Evolutionary conservation across 2,797 vertebrate genomes (phyloP), one percentile per base, ranked within the genome.

Genomic region (Coranthus polyacanthus): DNA sequence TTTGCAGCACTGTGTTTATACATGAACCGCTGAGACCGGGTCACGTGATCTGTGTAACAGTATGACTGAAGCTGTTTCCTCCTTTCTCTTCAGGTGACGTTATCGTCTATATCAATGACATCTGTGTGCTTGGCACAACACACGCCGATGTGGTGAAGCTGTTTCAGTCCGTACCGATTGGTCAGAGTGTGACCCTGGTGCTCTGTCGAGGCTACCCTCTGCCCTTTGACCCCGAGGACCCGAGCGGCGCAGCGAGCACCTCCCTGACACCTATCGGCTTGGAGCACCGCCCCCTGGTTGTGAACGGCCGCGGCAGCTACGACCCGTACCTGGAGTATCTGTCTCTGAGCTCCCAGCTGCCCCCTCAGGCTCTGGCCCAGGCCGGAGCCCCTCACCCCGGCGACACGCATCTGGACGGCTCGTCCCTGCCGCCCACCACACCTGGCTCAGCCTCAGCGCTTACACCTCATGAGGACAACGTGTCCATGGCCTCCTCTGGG

Each of bases 101-200:
- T 89, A 99, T 99, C 65, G 98, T 99, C 91, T 99, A 99, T 94
- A 98, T 99, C 88, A 99, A 99, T 80, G 97, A 99, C 93, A 97
- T 99, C 84, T 99, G 97, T 80, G 97, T 99, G 83, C 95, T 99
- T 60, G 98, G 98, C 82, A 97, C 98, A 85, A 99, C 98, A 43
- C 98, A 99, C 73, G 97, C 97, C 29, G 98, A 99, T 61, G 98
- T 99, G 78, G 98, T 99, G 90, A 99, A 99, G 93, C 96, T 99
- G 86, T 99, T 99, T 94, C 98, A 99, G 94, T 99, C 98, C 11
- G 97, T 99, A 65, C 97, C 97, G 20, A 99, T 99, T 56, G 96
- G 98, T 75, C 97, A 99, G 91, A 98, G 97, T 61, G 98, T 99
- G 85, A 98, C 96, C 88, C 92, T 99, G 20, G 97, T 99, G 87